Conservation (phyloP, 1,140 invertebrate genomes). For the Atta colombica region DNA sequence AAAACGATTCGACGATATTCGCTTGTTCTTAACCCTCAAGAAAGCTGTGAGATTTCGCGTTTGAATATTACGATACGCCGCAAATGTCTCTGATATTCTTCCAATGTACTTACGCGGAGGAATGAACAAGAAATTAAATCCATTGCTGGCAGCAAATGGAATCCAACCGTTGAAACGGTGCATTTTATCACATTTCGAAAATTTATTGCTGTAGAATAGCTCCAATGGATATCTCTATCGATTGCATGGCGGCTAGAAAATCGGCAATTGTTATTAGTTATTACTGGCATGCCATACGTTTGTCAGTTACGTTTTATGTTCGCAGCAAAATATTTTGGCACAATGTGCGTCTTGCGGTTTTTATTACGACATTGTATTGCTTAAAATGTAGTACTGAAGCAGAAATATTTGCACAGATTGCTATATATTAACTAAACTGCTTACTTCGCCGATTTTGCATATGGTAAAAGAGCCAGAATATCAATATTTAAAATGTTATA, state of each 20-base stretch:
- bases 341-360: background rate
- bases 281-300: slow-evolving; percentile 38
- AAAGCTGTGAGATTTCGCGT: slow-evolving; percentile 73
- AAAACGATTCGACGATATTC: slow-evolving; percentile 75
- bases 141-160: slow-evolving; percentile 64
- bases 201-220: slow-evolving; percentile 71
- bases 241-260: slow-evolving; percentile 37
- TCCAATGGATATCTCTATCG: slow-evolving; percentile 60
- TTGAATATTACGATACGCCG: slow-evolving; percentile 71
- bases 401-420: background rate
- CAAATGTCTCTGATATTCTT: slow-evolving; percentile 56
- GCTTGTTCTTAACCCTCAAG: slow-evolving; percentile 75
- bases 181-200: slow-evolving; percentile 74
- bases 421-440: too few relatives aligned
- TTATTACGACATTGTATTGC: slow-evolving; percentile 11
- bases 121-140: slow-evolving; percentile 70
- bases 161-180: slow-evolving; percentile 65
- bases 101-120: slow-evolving; percentile 7
- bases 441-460: too few relatives aligned
- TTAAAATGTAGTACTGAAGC: background rate
- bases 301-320: slow-evolving; percentile 14
- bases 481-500: background rate
- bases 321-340: slow-evolving; percentile 20
- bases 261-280: slow-evolving; percentile 72
- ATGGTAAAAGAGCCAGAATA: background rate